Evolutionary conservation across 2,888 invertebrate genomes (phyloP), one percentile per base, ranked within the genome.

Genomic region (Caenorhabditis becei): DNA sequence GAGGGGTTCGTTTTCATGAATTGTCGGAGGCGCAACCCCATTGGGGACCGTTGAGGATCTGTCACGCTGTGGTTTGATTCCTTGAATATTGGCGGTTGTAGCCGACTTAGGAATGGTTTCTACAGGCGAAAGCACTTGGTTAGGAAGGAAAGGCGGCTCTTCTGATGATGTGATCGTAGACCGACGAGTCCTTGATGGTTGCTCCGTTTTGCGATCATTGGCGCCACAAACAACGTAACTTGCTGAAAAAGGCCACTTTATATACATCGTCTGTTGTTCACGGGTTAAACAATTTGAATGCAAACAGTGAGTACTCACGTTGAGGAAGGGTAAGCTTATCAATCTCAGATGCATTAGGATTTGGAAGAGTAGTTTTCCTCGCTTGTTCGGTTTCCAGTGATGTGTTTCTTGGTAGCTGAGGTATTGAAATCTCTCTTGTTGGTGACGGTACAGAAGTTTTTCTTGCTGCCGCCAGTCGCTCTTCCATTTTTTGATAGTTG

Each of bases 401-500:
- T n/a, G n/a, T n/a, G n/a, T n/a, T 35, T 37, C 54, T 53, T 1
- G 23, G 16, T 23, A 47, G 41, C 16, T 67, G 24, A n/a, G 53
- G n/a, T 3, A 44, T 49, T 20, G 1, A 10, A 16, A 32, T 35
- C 1, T 63, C 72, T 28, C 41, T 44, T 35, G 78, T 78, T 2
- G 80, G 53, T 5, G 81, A 61, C 14, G 74, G 32, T 24, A 41
- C 61, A 16, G 67, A 18, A 47, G 61, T 59, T 51, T 53, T 70
- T 35, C 51, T 49, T 18, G 72, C 49, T 1, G 70, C 51, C 16
- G 54, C 53, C n/a, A 67, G 70, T n/a, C 87, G 72, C 61, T 89
- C 87, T 56, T 91, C 91, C 86, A 91, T 90, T 56, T 87, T 88
- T 8, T 87, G 84, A 72, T 83, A 91, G 41, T 87, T 87, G 16